phyloP scores from a whole-genome alignment of 2,888 invertebrate species.

The Biston betularia region DNA sequence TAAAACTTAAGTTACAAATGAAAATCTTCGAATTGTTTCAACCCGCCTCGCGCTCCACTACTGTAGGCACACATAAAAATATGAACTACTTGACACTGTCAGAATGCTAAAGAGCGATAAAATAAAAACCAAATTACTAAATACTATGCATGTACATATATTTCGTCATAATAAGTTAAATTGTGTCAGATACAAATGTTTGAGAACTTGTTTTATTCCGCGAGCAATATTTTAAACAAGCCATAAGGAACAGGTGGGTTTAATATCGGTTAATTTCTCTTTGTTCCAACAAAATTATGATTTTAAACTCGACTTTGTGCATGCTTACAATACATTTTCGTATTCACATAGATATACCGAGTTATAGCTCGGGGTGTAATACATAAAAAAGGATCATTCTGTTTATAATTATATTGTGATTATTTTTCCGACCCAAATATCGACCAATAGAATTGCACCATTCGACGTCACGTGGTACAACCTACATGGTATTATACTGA shows the following conservation, averaged over 20 bases:
- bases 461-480: too few species aligned
- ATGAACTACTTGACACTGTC: too few species aligned
- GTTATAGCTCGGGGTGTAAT: background rate
- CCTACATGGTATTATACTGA: too few species aligned
- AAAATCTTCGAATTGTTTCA: too few species aligned
- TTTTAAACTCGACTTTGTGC: slow-evolving; percentile 49
- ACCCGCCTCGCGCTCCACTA: too few species aligned
- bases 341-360: background rate
- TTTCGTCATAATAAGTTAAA: background rate
- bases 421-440: too few species aligned
- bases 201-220: slow-evolving; percentile 45
- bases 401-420: too few species aligned
- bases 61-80: too few species aligned
- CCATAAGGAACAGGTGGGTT: slow-evolving; percentile 57
- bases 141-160: background rate
- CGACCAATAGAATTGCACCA: too few species aligned
- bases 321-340: background rate
- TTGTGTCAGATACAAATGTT: slow-evolving; percentile 31
- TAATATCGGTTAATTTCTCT: slow-evolving; percentile 59
- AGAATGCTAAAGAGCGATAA: too few species aligned
- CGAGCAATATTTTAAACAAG: slow-evolving; percentile 53
- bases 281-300: slow-evolving; percentile 60
- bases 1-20: too few species aligned
- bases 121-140: background rate
- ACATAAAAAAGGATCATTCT: background rate